Evolutionary conservation across 2,797 vertebrate species (phyloP).

Genomic region (Characodon lateralis): DNA sequence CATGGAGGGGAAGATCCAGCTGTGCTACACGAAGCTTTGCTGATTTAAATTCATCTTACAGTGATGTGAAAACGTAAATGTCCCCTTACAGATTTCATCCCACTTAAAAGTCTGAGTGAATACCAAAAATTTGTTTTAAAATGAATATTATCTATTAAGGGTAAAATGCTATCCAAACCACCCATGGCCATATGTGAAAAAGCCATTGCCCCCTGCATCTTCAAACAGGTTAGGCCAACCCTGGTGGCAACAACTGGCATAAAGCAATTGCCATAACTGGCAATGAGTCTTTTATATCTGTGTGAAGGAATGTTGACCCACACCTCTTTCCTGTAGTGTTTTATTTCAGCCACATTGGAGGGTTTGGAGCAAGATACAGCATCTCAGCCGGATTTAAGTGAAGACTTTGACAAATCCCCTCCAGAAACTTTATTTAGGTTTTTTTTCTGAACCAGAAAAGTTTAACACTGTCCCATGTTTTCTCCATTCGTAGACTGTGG

Average conservation of each 20-base stretch:
- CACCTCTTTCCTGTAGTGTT: background rate
- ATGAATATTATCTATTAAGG: background rate
- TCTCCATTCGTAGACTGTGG: background rate
- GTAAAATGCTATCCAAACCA: too few relatives aligned
- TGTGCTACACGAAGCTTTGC: slow-evolving; percentile 33
- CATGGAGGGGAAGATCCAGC: slow-evolving; percentile 28
- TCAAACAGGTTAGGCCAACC: background rate
- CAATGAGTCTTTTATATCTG: background rate
- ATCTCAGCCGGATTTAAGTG: background rate
- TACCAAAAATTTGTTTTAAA: background rate
- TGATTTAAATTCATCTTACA: slow-evolving; percentile 14
- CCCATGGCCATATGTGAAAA: background rate
- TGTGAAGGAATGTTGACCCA: background rate
- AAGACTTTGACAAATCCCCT: background rate
- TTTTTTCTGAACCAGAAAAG: background rate
- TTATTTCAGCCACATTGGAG: background rate
- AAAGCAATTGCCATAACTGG: background rate
- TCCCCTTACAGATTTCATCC: background rate
- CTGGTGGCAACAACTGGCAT: background rate
- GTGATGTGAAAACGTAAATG: background rate
- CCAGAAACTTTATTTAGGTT: background rate
- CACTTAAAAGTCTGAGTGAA: background rate
- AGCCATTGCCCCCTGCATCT: background rate
- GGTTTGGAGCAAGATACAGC: background rate
- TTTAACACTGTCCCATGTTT: background rate